phyloP scores from a whole-genome alignment of 2,113 vertebrate species.

The Australoheros scitulus region DNA sequence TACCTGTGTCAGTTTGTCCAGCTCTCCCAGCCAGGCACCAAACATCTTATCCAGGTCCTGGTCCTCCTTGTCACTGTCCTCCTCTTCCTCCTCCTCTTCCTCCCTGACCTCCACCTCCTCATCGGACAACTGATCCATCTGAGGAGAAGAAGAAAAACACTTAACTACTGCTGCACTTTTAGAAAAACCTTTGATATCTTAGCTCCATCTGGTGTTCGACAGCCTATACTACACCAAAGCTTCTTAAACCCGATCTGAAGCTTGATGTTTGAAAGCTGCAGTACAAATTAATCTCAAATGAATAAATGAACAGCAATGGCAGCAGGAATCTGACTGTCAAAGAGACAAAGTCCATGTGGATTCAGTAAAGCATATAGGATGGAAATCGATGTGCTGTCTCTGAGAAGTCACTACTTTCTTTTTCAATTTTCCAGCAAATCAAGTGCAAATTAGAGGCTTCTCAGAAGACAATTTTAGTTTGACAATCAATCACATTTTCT shows the following conservation, averaged over 20 bases:
- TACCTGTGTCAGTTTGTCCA: constrained; percentile 98
- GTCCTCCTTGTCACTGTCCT: constrained; percentile 96
- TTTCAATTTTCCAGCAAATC: neutral
- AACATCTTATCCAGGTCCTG: constrained; percentile 99
- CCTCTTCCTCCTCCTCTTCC: constrained; percentile 82
- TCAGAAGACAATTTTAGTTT: neutral
- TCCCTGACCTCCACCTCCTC: constrained; percentile 93
- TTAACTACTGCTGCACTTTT: neutral
- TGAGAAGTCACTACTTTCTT: neutral
- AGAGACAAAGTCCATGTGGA: neutral
- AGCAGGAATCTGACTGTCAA: neutral
- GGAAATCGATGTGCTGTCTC: neutral
- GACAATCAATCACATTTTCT: neutral
- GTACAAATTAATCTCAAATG: neutral
- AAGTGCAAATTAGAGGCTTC: neutral
- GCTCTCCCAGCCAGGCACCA: constrained; percentile 95
- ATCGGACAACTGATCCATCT: constrained; percentile 96
- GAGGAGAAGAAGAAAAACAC: neutral
- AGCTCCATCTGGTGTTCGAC: constrained; percentile 36
- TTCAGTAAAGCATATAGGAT: neutral
- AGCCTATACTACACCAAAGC: neutral
- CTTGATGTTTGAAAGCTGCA: neutral
- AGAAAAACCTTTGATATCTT: neutral
- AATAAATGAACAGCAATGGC: neutral
- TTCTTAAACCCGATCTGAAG: fast-evolving